Conservation (phyloP, 2,888 invertebrate species). For the Drepanosiphum platanoidis region DNA sequence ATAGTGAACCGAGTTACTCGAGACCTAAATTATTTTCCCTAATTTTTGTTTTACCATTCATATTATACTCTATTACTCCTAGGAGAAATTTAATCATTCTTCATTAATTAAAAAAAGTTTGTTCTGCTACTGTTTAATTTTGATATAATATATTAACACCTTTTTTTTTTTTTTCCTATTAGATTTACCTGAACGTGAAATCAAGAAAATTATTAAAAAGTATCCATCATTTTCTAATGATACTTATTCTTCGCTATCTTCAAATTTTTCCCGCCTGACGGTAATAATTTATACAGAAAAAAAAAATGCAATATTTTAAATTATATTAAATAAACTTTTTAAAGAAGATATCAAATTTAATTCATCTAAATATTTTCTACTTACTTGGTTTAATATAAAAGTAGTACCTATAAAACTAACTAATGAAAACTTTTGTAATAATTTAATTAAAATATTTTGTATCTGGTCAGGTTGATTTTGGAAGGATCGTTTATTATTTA, state of each 20-base stretch:
- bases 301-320: background rate
- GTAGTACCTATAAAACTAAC: too few relatives aligned
- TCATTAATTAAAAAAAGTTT: background rate
- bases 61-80: too few relatives aligned
- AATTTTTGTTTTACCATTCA: too few relatives aligned
- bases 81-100: background rate
- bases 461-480: too few relatives aligned
- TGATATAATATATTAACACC: background rate
- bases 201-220: background rate
- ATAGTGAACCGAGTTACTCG: too few relatives aligned
- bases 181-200: constrained; percentile 19
- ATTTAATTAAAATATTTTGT: too few relatives aligned
- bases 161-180: constrained; percentile 1
- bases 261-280: constrained; percentile 20
- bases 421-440: too few relatives aligned
- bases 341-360: background rate
- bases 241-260: background rate
- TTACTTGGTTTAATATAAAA: too few relatives aligned
- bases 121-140: background rate
- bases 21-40: too few relatives aligned
- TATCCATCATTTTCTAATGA: constrained; percentile 33
- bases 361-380: too few relatives aligned
- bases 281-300: constrained; percentile 39
- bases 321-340: background rate
- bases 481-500: too few relatives aligned